A percentile compares a stretch with the other conserved stretches of the same genome.
phyloP scores from a whole-genome alignment of 2,113 vertebrate species.

The Myrmecobius fasciatus region DNA sequence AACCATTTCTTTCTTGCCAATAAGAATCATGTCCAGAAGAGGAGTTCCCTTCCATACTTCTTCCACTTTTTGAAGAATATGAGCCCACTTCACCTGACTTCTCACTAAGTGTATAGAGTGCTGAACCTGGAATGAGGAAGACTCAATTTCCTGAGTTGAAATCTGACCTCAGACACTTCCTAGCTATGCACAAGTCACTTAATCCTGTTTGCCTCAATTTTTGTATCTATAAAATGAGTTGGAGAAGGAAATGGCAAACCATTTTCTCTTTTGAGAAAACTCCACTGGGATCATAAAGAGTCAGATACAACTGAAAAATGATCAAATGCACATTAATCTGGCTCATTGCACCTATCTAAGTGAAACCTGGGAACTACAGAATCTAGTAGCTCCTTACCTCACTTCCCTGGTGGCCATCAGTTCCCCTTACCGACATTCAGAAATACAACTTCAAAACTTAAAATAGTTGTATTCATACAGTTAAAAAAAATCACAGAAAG shows the following conservation, averaged over 20 bases:
- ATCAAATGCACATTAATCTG: neutral
- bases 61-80: neutral
- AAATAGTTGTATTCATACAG: neutral
- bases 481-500: neutral
- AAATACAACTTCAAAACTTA: neutral
- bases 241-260: neutral
- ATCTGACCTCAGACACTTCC: neutral
- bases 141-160: neutral
- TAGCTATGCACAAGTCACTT: neutral
- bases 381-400: neutral
- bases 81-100: neutral
- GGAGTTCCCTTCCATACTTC: neutral
- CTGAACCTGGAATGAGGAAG: neutral
- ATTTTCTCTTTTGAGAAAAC: neutral
- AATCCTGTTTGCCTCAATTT: neutral
- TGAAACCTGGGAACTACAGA: neutral
- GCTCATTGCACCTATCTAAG: neutral
- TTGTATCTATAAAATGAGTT: neutral
- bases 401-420: neutral
- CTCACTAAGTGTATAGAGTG: neutral
- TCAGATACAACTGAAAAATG: neutral
- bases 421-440: neutral
- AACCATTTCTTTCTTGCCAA: neutral
- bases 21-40: neutral
- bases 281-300: neutral